Conservation (phyloP, 2,888 invertebrate genomes). For the Conus canariensis region DNA sequence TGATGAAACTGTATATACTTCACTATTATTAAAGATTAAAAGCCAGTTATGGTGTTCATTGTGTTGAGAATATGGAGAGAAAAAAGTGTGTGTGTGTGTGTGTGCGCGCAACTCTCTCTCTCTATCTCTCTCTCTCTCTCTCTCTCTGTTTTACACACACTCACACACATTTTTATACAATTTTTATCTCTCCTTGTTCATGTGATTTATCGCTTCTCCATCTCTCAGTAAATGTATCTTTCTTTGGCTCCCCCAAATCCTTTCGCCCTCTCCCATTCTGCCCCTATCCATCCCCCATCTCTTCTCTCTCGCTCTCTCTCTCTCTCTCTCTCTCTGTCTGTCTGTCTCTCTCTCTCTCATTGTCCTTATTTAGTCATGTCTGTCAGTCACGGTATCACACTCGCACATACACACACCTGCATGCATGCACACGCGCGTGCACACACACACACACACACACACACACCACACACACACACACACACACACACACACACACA, state of each 20-base stretch:
- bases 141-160: not conserved
- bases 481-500: constrained; percentile 6
- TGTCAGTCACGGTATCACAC: not conserved
- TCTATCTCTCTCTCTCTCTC: not conserved
- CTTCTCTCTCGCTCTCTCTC: not conserved
- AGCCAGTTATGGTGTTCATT: not conserved
- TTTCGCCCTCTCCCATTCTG: not conserved
- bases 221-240: not conserved
- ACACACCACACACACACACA: no score
- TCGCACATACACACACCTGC: not conserved
- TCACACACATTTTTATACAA: no score
- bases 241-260: not conserved
- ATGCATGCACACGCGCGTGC: not conserved
- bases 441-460: not conserved
- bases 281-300: not conserved
- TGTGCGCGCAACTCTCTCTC: not conserved
- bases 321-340: not conserved
- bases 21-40: constrained; percentile 18
- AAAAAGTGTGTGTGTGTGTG: not conserved
- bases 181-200: no score
- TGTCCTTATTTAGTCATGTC: no score
- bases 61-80: not conserved
- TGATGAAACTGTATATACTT: not conserved
- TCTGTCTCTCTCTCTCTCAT: no score
- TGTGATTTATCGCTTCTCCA: no score